These are phyloP conservation scores for Drosophila asahinai DNA, from an alignment of 1,140 invertebrate species.

Conservation along the genomic window DNA sequence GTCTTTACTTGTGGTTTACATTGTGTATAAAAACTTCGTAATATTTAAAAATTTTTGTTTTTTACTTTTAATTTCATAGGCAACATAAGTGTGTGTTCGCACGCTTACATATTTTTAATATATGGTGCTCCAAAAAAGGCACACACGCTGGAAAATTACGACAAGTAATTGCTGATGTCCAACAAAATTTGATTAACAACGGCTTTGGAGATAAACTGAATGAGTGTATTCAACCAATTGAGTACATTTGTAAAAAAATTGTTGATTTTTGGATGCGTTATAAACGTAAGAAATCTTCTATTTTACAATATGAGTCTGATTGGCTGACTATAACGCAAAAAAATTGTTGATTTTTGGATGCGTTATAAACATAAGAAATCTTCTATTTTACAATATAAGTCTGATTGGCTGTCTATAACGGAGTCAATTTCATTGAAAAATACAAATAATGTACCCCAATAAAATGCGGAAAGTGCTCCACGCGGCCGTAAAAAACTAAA, in stretches of 20 bases:
- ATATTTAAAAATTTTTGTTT: no score
- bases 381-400: slow-evolving; percentile 26
- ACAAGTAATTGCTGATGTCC: slow-evolving; percentile 8
- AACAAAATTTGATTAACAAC: slow-evolving; percentile 1
- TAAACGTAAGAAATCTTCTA: slow-evolving; percentile 19
- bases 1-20: no score
- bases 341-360: slow-evolving; percentile 29
- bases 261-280: slow-evolving; percentile 29
- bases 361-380: slow-evolving; percentile 23
- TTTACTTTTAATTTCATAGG: no score
- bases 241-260: slow-evolving; percentile 20
- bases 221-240: slow-evolving; percentile 10
- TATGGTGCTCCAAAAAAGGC: no score
- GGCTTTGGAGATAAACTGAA: slow-evolving; percentile 6
- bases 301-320: slow-evolving; percentile 31
- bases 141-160: no score
- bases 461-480: slow-evolving; percentile 22
- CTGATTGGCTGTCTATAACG: slow-evolving; percentile 21
- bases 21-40: no score
- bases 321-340: slow-evolving; percentile 21
- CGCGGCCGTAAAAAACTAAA: slow-evolving; percentile 35
- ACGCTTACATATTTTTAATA: no score
- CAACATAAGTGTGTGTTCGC: no score
- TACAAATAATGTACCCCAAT: slow-evolving; percentile 11
- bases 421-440: slow-evolving; percentile 26